Evolutionary conservation across 2,113 vertebrate species (phyloP).

Genomic region (Indicator maculatus): DNA sequence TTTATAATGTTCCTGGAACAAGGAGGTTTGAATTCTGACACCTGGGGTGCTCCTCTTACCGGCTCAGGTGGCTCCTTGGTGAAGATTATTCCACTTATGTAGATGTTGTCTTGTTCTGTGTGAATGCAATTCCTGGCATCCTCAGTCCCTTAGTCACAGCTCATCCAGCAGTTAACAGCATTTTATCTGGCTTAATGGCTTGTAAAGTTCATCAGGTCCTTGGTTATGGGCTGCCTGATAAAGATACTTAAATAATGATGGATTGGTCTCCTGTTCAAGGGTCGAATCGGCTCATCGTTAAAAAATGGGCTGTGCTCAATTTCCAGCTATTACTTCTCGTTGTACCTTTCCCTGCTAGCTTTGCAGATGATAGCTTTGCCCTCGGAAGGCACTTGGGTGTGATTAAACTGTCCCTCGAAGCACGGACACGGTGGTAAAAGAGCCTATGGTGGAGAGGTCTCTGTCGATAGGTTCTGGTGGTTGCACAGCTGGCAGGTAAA

Average conservation of each 20-base stretch:
- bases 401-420: not conserved
- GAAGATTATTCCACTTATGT: not conserved
- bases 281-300: not conserved
- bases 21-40: not conserved
- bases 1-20: not conserved
- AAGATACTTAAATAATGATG: not conserved
- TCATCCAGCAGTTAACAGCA: not conserved
- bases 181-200: not conserved
- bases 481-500: not conserved
- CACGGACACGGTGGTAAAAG: rapidly evolving
- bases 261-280: not conserved
- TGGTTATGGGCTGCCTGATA: not conserved
- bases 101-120: not conserved
- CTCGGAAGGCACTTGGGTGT: not conserved
- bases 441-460: not conserved
- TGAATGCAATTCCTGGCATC: not conserved
- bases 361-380: not conserved
- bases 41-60: not conserved
- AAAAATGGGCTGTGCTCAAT: not conserved
- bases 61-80: not conserved
- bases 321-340: not conserved
- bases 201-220: not conserved
- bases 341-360: not conserved
- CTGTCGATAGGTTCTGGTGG: not conserved
- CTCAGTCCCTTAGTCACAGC: not conserved